Percentiles rank a stretch among this genome's conserved stretches.
Evolutionary conservation across 2,888 invertebrate genomes (phyloP).

Genomic region (Chamaedrilus cognettii): DNA sequence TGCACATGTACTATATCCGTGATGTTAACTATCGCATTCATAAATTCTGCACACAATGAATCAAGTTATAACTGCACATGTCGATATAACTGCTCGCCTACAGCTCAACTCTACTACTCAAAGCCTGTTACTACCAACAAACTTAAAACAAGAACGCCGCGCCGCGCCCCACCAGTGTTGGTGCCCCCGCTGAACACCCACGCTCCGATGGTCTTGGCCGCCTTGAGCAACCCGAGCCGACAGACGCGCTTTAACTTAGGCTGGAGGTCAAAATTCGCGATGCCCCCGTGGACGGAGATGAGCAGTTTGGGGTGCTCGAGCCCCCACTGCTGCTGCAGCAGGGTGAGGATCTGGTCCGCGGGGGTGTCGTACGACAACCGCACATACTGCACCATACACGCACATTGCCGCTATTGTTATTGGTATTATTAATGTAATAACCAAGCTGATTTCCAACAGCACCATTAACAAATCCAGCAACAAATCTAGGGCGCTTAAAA

Average conservation of each 20-base stretch:
- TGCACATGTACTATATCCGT: too few relatives aligned
- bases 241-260: slow-evolving; percentile 93
- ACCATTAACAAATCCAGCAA: too few relatives aligned
- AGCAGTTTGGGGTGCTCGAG: slow-evolving; percentile 94
- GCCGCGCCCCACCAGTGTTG: slow-evolving; percentile 57
- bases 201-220: slow-evolving; percentile 96
- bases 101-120: too few relatives aligned
- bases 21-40: too few relatives aligned
- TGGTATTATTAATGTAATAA: too few relatives aligned
- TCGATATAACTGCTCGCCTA: too few relatives aligned
- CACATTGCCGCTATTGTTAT: too few relatives aligned
- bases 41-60: background rate
- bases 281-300: slow-evolving; percentile 97
- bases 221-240: slow-evolving; percentile 90
- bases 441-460: too few relatives aligned
- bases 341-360: slow-evolving; percentile 88
- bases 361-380: slow-evolving; percentile 92
- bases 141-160: background rate
- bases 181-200: slow-evolving; percentile 89
- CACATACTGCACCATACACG: slow-evolving; percentile 92
- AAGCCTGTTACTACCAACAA: slow-evolving; percentile 1
- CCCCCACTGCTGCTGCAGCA: slow-evolving; percentile 93
- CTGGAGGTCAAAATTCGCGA: slow-evolving; percentile 96
- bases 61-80: too few relatives aligned
- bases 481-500: too few relatives aligned